Base-by-base conservation (phyloP, 2,888 invertebrate genomes). In the Rhopalosiphum nymphaeae region DNA sequence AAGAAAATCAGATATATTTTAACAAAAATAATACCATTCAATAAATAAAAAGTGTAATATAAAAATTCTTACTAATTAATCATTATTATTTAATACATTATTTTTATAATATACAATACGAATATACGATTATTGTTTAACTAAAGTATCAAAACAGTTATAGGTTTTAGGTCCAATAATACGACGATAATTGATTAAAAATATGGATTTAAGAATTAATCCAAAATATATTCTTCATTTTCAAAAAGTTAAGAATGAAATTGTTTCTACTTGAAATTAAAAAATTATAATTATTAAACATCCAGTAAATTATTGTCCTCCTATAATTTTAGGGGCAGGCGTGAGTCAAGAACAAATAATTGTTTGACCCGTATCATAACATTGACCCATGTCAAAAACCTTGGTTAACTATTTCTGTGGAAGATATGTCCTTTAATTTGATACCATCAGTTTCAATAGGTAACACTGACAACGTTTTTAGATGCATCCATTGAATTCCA, bases 341-440 rank as follows among this genome's bases (percentile, higher is more conserved):
- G 36, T 36, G 78, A 78, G 36, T 42, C 57, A 25, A 67, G 46
- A 36, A n/a, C 46, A 90, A 90, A 89, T 89, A 26, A 46, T 46
- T 90, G 46, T 90, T 90, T 90, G 29, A 46, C 46, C 44, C 46
- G 4, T 67, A 67, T 67, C 13, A 67, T 46, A 61, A 89, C 57
- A 89, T 89, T 61, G 89, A 89, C 89, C 89, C 89, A 57, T 89
- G 89, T 89, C 57, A 89, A 61, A 89, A 89, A 89, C 57, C 16
- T 89, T 44, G 26, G 61, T 89, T 61, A 61, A 61, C 57, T 89
- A 89, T 89, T 61, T 57, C 57, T 87, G 46, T 87, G 16, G n/a
- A 7, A 16, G 44, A 44, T 85, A 29, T 44, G 29, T 61, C 7
- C 44, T 44, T 29, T 89, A 61, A 89, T 57, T 61, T 57, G 26